These are phyloP conservation scores for Allolobophora icterica DNA, from an alignment of 2,888 invertebrate genomes.

Conservation along the genomic window DNA sequence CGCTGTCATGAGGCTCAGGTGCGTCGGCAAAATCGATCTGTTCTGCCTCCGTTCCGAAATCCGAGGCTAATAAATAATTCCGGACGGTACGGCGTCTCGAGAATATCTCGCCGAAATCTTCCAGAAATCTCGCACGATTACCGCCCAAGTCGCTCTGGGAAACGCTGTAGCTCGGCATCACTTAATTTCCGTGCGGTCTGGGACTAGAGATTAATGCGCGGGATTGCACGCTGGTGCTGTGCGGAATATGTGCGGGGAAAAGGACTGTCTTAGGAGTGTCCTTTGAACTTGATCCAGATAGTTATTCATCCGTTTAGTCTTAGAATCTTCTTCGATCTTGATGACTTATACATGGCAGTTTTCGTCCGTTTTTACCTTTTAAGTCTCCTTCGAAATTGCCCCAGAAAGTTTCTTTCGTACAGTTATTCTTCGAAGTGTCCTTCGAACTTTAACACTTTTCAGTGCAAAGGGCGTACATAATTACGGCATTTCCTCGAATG, in stretches of 20 bases:
- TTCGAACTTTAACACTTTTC: not conserved
- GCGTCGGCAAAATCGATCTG: not conserved
- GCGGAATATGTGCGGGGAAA: not conserved
- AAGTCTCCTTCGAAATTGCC: not conserved
- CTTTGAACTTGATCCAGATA: not conserved
- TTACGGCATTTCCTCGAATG: too few relatives aligned
- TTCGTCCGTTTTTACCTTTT: not conserved
- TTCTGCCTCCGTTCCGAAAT: not conserved
- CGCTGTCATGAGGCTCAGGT: not conserved
- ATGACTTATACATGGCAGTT: not conserved
- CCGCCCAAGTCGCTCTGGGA: not conserved
- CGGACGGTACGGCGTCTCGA: not conserved
- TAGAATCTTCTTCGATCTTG: not conserved
- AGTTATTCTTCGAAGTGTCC: not conserved
- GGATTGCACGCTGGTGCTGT: not conserved
- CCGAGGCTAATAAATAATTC: conserved; percentile 13
- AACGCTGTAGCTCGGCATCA: not conserved
- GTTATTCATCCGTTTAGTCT: not conserved
- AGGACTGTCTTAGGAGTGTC: not conserved
- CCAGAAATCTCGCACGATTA: conserved; percentile 14
- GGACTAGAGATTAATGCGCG: not conserved
- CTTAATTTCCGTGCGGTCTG: conserved; percentile 7
- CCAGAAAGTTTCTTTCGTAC: not conserved
- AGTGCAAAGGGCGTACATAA: not conserved
- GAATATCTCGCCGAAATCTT: conserved; percentile 12